Evolutionary conservation across 2,888 invertebrate genomes (phyloP), one percentile per base, ranked within the genome.

Genomic region (Chrysomela aeneicollis): DNA sequence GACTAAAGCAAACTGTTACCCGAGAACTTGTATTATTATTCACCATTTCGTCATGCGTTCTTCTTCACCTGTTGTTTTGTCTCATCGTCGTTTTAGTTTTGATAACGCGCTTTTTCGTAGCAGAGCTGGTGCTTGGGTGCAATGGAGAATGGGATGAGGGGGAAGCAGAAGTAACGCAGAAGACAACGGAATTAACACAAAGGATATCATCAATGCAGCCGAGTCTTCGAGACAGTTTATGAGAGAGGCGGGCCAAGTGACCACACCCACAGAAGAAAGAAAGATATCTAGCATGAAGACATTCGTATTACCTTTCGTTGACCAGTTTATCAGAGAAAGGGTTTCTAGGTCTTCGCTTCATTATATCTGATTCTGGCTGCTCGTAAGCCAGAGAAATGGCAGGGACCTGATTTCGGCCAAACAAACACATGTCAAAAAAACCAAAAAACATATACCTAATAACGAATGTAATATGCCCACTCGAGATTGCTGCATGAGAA

Each of bases 331-430:
- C 97, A 87, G 89, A 90, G 90, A 93, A 92, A 87, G 97, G 95
- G 88, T 97, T 92, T 90, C 97, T 92, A 86, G 97, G 97, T 88
- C 93, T 92, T 86, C 97, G 92, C 92, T 96, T 96, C 97, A 97
- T 97, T 86, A 97, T 97, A 91, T 97, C 97, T 86, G 94, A 94
- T 89, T 97, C 97, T 85, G 96, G 94, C 88, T 93, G 92, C 90
- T 97, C 96, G 89, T 97, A 97, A 86, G 97, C 96, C 90, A 97
- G 90, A 86, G 96, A 96, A 88, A 97, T 97, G 87, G 96, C 96
- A 86, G 97, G 97, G 87, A 95, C 93, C 95, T 94, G 88, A 86
- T 76, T 73, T 76, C 79, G 78, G 77, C 77, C 77, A 81, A 79
- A 81, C 77, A 81, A 80, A 81, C 75, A 79, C 75, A 80, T 82